These are phyloP conservation scores for Synergus umbraculus DNA, from an alignment of 2,888 invertebrate species.

Conservation along the genomic window DNA sequence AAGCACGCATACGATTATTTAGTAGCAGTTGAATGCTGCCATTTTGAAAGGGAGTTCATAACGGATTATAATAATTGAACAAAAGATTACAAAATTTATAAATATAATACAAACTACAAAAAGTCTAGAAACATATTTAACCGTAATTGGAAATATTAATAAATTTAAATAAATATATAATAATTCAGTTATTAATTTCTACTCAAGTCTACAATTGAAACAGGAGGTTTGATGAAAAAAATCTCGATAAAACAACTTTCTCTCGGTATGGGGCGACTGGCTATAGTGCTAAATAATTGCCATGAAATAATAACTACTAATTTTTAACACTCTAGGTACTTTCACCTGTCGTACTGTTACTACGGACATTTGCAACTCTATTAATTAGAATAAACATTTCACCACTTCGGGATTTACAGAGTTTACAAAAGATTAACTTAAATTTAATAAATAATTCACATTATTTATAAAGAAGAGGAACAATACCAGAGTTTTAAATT, in stretches of 20 bases:
- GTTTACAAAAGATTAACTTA: not conserved
- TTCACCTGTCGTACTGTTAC: slow-evolving; percentile 15
- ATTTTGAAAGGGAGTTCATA: slow-evolving; percentile 6
- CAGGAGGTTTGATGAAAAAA: not conserved
- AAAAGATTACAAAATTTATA: not conserved
- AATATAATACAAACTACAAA: not conserved
- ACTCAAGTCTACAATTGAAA: slow-evolving; percentile 11
- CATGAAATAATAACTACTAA: slow-evolving; percentile 24
- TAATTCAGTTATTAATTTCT: not conserved
- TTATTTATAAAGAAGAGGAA: not conserved
- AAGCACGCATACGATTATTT: slow-evolving; percentile 54
- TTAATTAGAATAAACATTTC: slow-evolving; percentile 5
- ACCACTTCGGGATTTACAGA: not conserved
- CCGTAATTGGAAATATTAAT: too few species aligned
- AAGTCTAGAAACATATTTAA: not conserved
- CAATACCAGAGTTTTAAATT: not conserved
- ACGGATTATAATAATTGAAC: not conserved
- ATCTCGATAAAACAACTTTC: slow-evolving; percentile 25
- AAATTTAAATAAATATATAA: slow-evolving; percentile 11
- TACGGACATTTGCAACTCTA: slow-evolving; percentile 19
- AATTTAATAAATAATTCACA: not conserved
- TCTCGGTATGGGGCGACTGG: not conserved
- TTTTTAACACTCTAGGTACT: slow-evolving; percentile 7
- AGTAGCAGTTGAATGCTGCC: slow-evolving; percentile 5
- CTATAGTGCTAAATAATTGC: slow-evolving; percentile 2